Percentiles rank a stretch among this genome's conserved stretches.
Conservation (phyloP, 2,797 vertebrate genomes). For the Oreochromis mossambicus region DNA sequence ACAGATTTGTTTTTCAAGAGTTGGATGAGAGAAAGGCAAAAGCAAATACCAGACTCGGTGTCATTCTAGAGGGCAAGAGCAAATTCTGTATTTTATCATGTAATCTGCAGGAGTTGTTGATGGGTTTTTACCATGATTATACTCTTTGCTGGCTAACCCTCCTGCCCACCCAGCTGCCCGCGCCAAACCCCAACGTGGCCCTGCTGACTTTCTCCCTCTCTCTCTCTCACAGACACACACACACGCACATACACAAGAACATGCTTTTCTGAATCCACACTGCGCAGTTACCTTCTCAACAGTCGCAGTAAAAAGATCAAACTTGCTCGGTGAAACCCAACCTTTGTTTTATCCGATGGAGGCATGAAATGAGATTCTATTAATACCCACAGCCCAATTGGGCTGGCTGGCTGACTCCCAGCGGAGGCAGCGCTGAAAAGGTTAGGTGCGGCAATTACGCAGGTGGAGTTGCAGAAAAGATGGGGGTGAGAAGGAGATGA, state of each 20-base stretch:
- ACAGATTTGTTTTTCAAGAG: neutral
- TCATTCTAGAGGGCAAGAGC: neutral
- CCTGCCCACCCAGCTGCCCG: neutral
- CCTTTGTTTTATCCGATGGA: constrained; percentile 81
- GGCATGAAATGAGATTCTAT: constrained; percentile 81
- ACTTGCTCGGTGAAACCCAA: constrained; percentile 75
- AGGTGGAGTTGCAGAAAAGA: constrained; percentile 77
- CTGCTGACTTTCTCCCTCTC: neutral
- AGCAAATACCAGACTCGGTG: neutral
- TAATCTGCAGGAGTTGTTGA: neutral
- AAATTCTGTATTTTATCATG: neutral
- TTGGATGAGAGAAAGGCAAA: neutral
- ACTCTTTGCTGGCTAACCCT: neutral
- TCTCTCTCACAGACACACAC: neutral
- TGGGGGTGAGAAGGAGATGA: constrained; percentile 70
- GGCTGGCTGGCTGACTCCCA: constrained; percentile 71
- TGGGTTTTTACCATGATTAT: neutral
- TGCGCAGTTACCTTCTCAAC: constrained; percentile 56
- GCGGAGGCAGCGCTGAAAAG: constrained; percentile 77
- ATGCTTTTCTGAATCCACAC: constrained; percentile 23
- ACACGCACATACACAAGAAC: neutral
- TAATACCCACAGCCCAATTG: constrained; percentile 76
- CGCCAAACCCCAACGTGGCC: neutral
- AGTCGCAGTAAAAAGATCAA: constrained; percentile 75
- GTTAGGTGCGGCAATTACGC: constrained; percentile 83